These are phyloP conservation scores for Antedon mediterranea DNA, from an alignment of 53 echinoderm and acorn worm genomes.

Conservation along the genomic window DNA sequence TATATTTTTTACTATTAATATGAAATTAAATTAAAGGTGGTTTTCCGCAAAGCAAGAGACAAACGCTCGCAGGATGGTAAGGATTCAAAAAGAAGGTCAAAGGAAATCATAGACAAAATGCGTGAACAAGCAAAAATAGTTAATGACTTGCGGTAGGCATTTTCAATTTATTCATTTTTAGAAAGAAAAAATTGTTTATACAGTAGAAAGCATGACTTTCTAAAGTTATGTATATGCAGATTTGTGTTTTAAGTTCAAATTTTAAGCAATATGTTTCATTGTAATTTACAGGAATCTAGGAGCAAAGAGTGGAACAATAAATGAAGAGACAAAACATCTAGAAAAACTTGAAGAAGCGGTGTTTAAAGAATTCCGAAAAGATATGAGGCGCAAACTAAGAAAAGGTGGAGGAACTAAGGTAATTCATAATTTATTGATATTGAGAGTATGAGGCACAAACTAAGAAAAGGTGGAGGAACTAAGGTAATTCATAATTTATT, in stretches of 20 bases:
- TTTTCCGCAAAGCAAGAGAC: background rate
- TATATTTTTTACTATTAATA: no score
- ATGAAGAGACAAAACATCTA: slow-evolving; percentile 69
- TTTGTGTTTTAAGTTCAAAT: no score
- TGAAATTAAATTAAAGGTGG: background rate
- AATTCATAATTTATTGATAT: background rate
- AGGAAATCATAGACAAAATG: slow-evolving; percentile 80
- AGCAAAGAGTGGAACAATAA: slow-evolving; percentile 82
- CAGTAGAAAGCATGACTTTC: no score
- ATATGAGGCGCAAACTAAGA: slow-evolving; percentile 60
- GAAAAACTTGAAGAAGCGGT: slow-evolving; percentile 54
- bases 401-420: slow-evolving; percentile 1
- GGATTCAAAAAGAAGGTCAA: slow-evolving; percentile 54
- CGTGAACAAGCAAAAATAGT: slow-evolving; percentile 92
- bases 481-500: no score
- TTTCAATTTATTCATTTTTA: background rate
- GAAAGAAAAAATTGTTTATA: no score
- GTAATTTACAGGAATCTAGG: slow-evolving; percentile 41
- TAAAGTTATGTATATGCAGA: no score
- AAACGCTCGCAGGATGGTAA: slow-evolving; percentile 12
- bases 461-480: no score
- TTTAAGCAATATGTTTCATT: background rate
- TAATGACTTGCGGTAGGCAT: slow-evolving; percentile 65
- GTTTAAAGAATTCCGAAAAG: slow-evolving; percentile 74
- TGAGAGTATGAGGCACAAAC: no score